Base-by-base conservation (phyloP, 2,888 invertebrate genomes). In the Oscheius sp. region DNA sequence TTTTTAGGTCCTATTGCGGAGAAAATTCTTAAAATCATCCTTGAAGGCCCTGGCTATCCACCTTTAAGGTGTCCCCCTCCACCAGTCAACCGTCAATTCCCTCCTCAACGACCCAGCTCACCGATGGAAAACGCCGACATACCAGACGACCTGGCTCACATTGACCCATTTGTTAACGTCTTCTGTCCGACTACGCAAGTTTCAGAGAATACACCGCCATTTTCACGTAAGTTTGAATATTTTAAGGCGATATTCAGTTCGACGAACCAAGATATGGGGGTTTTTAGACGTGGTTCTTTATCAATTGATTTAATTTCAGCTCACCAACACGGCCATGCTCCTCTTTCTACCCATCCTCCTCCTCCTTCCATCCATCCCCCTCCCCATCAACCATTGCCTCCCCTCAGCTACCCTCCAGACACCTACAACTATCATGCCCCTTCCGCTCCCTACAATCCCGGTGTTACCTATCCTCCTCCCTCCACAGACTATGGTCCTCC, bases 151-250 rank as follows among this genome's bases (percentile, higher is more conserved):
- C 47, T 62, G 12, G 44, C 62, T 1, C 36, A 12, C 8, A 9
- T 44, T 3, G 49, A 62, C 12, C 62, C 62, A 2, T 62, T 62
- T n/a, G 62, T 62, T 14, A 62, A 47, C 33, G 62, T 62, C 32
- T 62, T 62, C 62, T 62, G 62, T n/a, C 33, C 62, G 3, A 47
- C 14, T 22, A n/a, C 20, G 14, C 12, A n/a, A 6, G n/a, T 33
- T 2, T n/a, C 45, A 14, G 47, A 47, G 14, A 62, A 62, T 47
- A 47, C 20, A 17, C 62, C 62, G 9, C 62, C 62, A 1, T 62
- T 47, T 30, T 47, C 45, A 6, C 33, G 62, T 62, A 28, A 49
- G 62, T 61, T 20, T n/a, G n/a, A n/a, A n/a, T n/a, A n/a, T n/a
- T n/a, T n/a, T 47, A 4, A 12, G 47, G 12, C 17, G 14, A 17